Evolutionary conservation across 1,140 invertebrate genomes (phyloP), one percentile per base, ranked within the genome.

Genomic region (Drosophila melanica): DNA sequence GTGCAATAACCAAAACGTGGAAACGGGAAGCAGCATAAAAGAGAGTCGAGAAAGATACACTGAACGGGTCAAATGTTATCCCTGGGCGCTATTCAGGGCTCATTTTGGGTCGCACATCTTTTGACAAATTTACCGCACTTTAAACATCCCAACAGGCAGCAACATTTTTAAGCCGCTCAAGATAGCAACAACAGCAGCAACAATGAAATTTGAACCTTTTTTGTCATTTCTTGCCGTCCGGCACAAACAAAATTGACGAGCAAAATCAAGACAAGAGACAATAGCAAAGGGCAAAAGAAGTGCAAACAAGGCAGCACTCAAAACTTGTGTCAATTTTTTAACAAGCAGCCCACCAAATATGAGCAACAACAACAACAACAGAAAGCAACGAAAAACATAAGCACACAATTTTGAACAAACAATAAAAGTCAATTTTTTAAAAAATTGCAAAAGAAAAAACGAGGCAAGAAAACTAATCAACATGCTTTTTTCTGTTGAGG

Each of bases 131-230:
- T 69, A 53, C 51, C 65, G 71, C 66, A 69, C 65, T 57, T 74
- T 69, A 74, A 58, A 66, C 58, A 63, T 50, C 71, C 69, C 63
- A 62, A 50, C 71, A 69, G 37, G 71, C 58, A 62, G 66, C 71
- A 59, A 58, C 71, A 69, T 69, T 63, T 71, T 74, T 74, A 74
- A 74, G 71, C 65, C 44, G 51, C 51, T 39, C 42, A 33, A 65
- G 68, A 72, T 66, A 71, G 62, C 62, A 27, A 7, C 27, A 27
- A 6, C 27, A 27, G 27, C 27, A 44, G 20, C 57, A 69, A 14
- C 54, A 68, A 74, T 69, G 66, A 74, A 74, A 74, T 74, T 48
- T 73, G 54, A 73, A 59, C 64, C 70, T 68, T 73, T 71, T 72
- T 53, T 39, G 33, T 35, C 3, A n/a, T 64, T 42, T 12, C 4